These are phyloP conservation scores for Drosophila phalerata DNA, from an alignment of 2,888 invertebrate genomes.

Conservation along the genomic window DNA sequence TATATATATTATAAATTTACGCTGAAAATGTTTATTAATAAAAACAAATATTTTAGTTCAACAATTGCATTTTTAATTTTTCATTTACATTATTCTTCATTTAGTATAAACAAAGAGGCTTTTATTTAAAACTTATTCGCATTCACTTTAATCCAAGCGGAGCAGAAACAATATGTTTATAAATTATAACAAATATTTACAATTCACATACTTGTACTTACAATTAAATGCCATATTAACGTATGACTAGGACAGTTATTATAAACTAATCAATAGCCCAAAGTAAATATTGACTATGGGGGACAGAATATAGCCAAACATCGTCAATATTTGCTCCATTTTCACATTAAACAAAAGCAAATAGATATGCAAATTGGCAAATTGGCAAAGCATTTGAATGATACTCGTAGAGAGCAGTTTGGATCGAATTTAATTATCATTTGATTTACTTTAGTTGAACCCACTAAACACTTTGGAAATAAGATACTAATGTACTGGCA, in stretches of 20 bases:
- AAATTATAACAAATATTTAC: conserved; percentile 31
- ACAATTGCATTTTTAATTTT: conserved; percentile 52
- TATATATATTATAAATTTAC: conserved; percentile 76
- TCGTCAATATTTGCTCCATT: conserved; percentile 84
- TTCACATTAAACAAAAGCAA: conserved; percentile 78
- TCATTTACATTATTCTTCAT: conserved; percentile 46
- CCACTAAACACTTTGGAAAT: conserved; percentile 67
- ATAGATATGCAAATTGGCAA: conserved; percentile 53
- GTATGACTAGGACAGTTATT: conserved; percentile 60
- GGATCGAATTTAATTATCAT: conserved; percentile 5
- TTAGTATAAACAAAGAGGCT: conserved; percentile 53
- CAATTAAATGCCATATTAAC: conserved; percentile 59
- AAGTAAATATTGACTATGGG: conserved; percentile 83
- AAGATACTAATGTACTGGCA: conserved; percentile 40
- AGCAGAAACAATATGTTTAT: conserved; percentile 28
- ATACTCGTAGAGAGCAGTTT: conserved; percentile 10
- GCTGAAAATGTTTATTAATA: conserved; percentile 82
- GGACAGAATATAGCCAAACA: conserved; percentile 51
- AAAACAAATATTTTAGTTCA: conserved; percentile 83
- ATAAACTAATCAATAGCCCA: conserved; percentile 83
- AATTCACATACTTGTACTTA: conserved; percentile 36
- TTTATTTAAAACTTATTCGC: conserved; percentile 35
- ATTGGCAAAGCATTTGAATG: conserved; percentile 50
- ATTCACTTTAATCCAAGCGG: background rate
- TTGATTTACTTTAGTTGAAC: conserved; percentile 38